A percentile compares a stretch with the other conserved stretches of the same genome.
Conservation (phyloP, 2,113 vertebrate species). For the Stegostoma tigrinum region DNA sequence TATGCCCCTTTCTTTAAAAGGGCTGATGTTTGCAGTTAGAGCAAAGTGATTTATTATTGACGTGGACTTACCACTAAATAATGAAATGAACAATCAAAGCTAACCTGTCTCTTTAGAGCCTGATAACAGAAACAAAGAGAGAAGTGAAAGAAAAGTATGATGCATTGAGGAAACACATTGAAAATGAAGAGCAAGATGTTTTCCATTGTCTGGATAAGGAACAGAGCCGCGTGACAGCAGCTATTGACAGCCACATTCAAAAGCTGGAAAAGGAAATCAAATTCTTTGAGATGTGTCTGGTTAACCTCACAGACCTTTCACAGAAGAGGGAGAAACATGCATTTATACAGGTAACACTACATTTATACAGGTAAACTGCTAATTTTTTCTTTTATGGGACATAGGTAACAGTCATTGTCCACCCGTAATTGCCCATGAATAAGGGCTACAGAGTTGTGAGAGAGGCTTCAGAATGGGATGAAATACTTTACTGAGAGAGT, state of each 20-base stretch:
- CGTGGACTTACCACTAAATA: too few relatives aligned
- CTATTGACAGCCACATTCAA: background rate
- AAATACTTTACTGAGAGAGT: too few relatives aligned
- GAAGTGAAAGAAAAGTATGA: slow-evolving; percentile 32
- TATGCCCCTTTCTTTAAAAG: background rate
- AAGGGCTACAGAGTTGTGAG: too few relatives aligned
- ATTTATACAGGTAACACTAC: slow-evolving; percentile 31
- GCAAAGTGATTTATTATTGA: background rate
- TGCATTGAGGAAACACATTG: slow-evolving; percentile 30
- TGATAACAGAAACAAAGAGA: slow-evolving; percentile 27
- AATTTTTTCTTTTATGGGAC: too few relatives aligned
- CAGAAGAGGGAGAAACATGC: slow-evolving; percentile 6
- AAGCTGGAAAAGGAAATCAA: slow-evolving; percentile 18
- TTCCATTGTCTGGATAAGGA: slow-evolving; percentile 26
- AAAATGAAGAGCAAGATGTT: slow-evolving; percentile 26
- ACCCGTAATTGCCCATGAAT: too few relatives aligned
- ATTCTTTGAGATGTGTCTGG: background rate
- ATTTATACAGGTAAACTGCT: slow-evolving; percentile 10
- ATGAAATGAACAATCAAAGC: background rate
- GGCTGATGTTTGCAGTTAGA: background rate
- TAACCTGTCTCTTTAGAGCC: background rate
- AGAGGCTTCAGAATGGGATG: too few relatives aligned
- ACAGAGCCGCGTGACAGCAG: background rate
- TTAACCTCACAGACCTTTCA: background rate
- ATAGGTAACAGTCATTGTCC: too few relatives aligned